Conservation (phyloP, 1,140 invertebrate genomes). For the Battus philenor region DNA sequence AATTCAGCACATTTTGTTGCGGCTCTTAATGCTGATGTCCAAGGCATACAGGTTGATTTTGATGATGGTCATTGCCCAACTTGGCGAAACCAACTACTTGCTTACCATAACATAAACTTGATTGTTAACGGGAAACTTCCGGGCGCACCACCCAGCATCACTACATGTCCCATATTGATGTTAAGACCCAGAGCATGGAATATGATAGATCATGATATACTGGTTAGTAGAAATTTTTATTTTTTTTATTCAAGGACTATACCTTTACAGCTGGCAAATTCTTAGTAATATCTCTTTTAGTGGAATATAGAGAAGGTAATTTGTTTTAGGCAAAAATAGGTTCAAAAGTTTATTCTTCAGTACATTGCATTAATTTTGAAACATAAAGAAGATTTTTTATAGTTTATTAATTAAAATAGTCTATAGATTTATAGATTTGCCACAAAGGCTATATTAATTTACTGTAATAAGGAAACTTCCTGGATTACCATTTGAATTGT, state of each 20-base stretch:
- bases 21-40: slow-evolving; percentile 73
- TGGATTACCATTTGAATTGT: background rate
- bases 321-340: too few relatives aligned
- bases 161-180: slow-evolving; percentile 79
- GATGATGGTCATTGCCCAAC: slow-evolving; percentile 86
- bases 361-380: too few relatives aligned
- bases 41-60: slow-evolving; percentile 81
- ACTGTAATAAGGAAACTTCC: too few relatives aligned
- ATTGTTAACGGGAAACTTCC: slow-evolving; percentile 76
- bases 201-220: slow-evolving; percentile 83
- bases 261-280: too few relatives aligned
- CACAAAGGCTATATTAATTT: background rate
- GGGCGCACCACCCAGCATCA: slow-evolving; percentile 68
- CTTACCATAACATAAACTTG: slow-evolving; percentile 79
- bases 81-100: slow-evolving; percentile 82
- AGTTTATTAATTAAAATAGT: too few relatives aligned
- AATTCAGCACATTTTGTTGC: slow-evolving; percentile 75
- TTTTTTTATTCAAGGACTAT: slow-evolving; percentile 19
- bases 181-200: slow-evolving; percentile 85
- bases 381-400: too few relatives aligned
- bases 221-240: slow-evolving; percentile 56
- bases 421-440: background rate
- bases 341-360: too few relatives aligned
- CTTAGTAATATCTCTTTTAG: too few relatives aligned
- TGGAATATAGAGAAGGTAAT: too few relatives aligned